Evolutionary conservation across 2,888 invertebrate genomes (phyloP), one percentile per base, ranked within the genome.

Genomic region (Drosophila borborema): DNA sequence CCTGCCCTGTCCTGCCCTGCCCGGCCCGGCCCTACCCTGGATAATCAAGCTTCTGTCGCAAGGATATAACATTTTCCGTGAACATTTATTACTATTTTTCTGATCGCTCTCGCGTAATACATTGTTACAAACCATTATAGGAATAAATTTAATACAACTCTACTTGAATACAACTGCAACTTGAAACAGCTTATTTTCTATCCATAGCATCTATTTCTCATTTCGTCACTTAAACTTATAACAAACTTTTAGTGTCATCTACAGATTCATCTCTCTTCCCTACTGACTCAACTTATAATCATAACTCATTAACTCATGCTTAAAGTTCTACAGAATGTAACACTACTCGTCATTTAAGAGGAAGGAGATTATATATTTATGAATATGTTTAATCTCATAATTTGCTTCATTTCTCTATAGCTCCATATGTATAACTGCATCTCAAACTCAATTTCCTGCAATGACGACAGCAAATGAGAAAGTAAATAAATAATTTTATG

Each of bases 1-100:
- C 48, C 7, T 31, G 18, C 9, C n/a, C 7, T 31, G 28, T 2
- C 2, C 23, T 23, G 23, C 23, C 23, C 23, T 23, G 23, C 23
- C 45, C 45, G 16, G 16, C 16, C 48, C 28, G 12, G 28, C 28
- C 28, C 28, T 18, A 34, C 9, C 12, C 7, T 31, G 18, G 23
- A n/a, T 34, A 41, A 60, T 60, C 38, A 51, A 51, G 51, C n/a
- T 10, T 16, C 20, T 34, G 16, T 43, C 43, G 20, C 14, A 34
- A 16, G 16, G 9, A 14, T 9, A 43, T 20, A 10, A 28, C 18
- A 28, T 10, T 16, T 23, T 10, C 5, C 9, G 23, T 23, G 38
- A 8, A 14, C 14, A 53, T 38, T 20, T 53, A 3, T 16, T 9
- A 9, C 36, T 53, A 20, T 14, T 8, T 1, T 14, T 20, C 36